These are phyloP conservation scores for Microplitis manilae DNA, from an alignment of 2,888 invertebrate genomes.

Conservation along the genomic window DNA sequence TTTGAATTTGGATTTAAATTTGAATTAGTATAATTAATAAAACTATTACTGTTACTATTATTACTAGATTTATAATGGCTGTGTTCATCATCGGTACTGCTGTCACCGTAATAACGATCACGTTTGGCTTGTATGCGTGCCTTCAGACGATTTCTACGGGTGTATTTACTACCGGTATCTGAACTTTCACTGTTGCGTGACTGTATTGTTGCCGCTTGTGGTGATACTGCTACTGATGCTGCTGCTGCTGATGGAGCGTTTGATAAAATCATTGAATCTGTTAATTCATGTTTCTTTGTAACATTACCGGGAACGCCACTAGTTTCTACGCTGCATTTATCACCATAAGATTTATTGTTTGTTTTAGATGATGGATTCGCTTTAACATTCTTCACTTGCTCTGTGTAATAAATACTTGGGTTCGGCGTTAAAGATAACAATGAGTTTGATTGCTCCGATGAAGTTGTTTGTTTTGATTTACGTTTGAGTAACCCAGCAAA, in stretches of 20 bases:
- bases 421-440: not conserved
- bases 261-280: conserved; percentile 9
- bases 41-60: conserved; percentile 11
- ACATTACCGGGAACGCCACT: not conserved
- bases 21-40: not conserved
- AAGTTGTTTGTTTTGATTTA: conserved; percentile 73
- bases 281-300: not conserved
- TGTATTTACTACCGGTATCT: conserved; percentile 17
- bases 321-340: conserved; percentile 7
- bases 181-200: conserved; percentile 57
- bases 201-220: conserved; percentile 28
- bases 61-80: conserved; percentile 28
- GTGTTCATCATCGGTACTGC: conserved; percentile 78
- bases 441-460: not conserved
- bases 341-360: not conserved
- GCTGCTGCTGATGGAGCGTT: conserved; percentile 72
- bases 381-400: conserved; percentile 76
- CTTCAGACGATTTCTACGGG: conserved; percentile 76
- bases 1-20: not conserved
- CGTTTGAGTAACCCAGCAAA: conserved; percentile 85
- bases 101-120: conserved; percentile 76
- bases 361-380: not conserved
- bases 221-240: conserved; percentile 54
- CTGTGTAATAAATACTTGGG: conserved; percentile 67
- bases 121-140: conserved; percentile 80